Evolutionary conservation across 35 echinoderm and acorn worm species (phyloP), one percentile per base, ranked within the genome.

Genomic region (Nesometra sesokonis): DNA sequence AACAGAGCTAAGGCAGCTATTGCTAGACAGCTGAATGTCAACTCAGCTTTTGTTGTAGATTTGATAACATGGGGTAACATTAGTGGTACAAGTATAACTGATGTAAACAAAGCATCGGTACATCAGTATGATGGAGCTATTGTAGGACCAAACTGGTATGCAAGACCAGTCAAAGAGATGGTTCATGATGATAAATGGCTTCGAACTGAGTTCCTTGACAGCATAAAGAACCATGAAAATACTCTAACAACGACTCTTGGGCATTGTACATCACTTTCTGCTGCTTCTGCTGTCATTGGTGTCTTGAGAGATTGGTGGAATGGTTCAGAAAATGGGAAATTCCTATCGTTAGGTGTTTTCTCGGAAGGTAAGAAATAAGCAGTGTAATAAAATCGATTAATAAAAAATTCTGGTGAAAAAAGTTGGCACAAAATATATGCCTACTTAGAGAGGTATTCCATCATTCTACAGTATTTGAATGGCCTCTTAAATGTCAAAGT

Each of bases 171-270:
- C 29, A 87, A 79, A 37, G 93, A 99, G 34, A 88, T 99, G 84
- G 93, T 99, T 30, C 93, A 99, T 83, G 96, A 99, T 90, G 90
- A 99, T 57, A 99, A 94, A 79, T 99, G 96, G 96, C 85, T 97
- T 29, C 80, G 90, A 29, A 99, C 89, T 35, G 96, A 99, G 37
- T 99, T 92, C 77, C 33, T 87, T 11, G 82, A 94, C 32, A 57
- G 32, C 15, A 35, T 99, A 36, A 90, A 99, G 82, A 90, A 37
- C 29, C 87, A 99, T 47, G 46, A 86, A 78, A 85, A 92, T 36
- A 89, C 46, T 32, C 13, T 99, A 0, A 82, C 90, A 78, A 84
- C 35, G 34, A 84, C 88, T 37, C 82, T 99, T 35, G 76, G 85
- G 31, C 96, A 92, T 89, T 32, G 35, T 34, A 47, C 90, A 31